phyloP scores from a whole-genome alignment of 2,113 vertebrate genomes.

The Heterotilapia buettikoferi region DNA sequence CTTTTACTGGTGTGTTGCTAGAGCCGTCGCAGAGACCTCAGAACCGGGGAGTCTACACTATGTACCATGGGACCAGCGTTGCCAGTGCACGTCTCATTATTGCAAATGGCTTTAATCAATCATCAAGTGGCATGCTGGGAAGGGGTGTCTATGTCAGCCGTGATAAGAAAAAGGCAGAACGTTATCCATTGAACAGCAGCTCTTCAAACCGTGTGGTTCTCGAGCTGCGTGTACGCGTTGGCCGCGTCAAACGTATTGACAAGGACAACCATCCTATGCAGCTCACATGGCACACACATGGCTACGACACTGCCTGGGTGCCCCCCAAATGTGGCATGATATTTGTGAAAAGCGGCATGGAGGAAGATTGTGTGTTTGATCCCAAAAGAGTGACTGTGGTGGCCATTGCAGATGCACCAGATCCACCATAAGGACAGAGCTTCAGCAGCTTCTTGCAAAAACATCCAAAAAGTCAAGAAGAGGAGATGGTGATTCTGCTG shows the following conservation, averaged over 20 bases:
- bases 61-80: conserved; percentile 42
- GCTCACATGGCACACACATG: conserved; percentile 25
- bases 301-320: conserved; percentile 69
- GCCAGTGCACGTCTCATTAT: conserved; percentile 44
- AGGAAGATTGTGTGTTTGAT: conserved; percentile 72
- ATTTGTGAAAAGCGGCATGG: conserved; percentile 54
- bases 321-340: conserved; percentile 56
- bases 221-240: conserved; percentile 44
- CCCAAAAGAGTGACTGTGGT: conserved; percentile 52
- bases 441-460: conserved; percentile 43
- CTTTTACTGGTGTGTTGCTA: conserved; percentile 1
- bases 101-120: conserved; percentile 55
- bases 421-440: conserved; percentile 17
- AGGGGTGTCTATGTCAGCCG: conserved; percentile 69
- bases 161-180: conserved; percentile 47
- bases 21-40: neutral
- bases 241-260: conserved; percentile 62
- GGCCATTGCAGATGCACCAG: conserved; percentile 40
- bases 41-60: conserved; percentile 23
- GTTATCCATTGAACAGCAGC: conserved; percentile 23
- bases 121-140: conserved; percentile 62
- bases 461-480: neutral
- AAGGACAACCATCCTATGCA: conserved; percentile 47
- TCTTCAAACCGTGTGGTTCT: conserved; percentile 35
- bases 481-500: neutral